These are phyloP conservation scores for Stegophylla sp. DNA, from an alignment of 2,888 invertebrate genomes.

Conservation along the genomic window DNA sequence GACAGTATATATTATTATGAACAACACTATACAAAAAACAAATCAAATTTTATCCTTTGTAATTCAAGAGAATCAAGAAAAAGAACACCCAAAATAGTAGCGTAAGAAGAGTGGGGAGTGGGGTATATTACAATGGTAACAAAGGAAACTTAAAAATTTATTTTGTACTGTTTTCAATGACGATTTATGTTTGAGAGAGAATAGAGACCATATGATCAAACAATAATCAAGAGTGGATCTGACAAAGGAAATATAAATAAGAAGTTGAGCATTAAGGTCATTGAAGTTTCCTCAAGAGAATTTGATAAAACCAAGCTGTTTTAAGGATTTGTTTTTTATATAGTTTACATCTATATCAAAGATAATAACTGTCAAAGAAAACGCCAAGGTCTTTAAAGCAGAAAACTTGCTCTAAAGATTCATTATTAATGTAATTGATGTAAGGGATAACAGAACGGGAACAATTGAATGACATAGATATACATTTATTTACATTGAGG, in stretches of 20 bases:
- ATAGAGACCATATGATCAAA: background rate
- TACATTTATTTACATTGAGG: background rate
- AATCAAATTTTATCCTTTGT: background rate
- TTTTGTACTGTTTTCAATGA: background rate
- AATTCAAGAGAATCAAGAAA: background rate
- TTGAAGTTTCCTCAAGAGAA: background rate
- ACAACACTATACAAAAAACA: no score
- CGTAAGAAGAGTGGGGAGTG: background rate
- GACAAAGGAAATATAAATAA: conserved; percentile 1
- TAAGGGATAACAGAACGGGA: background rate
- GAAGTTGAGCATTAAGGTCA: background rate
- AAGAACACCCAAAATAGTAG: background rate
- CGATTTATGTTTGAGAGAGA: background rate
- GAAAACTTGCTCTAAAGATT: no score
- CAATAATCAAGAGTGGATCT: conserved; percentile 2
- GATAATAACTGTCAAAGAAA: background rate
- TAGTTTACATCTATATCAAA: background rate
- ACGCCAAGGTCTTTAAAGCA: background rate
- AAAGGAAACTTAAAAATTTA: background rate
- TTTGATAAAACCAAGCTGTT: conserved; percentile 4
- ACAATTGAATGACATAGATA: background rate
- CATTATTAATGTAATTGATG: background rate
- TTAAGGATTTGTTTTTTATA: background rate
- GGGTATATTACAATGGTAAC: background rate
- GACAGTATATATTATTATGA: no score